Evolutionary conservation across 2,797 vertebrate species (phyloP).

Genomic region (Sandelia bainsii): DNA sequence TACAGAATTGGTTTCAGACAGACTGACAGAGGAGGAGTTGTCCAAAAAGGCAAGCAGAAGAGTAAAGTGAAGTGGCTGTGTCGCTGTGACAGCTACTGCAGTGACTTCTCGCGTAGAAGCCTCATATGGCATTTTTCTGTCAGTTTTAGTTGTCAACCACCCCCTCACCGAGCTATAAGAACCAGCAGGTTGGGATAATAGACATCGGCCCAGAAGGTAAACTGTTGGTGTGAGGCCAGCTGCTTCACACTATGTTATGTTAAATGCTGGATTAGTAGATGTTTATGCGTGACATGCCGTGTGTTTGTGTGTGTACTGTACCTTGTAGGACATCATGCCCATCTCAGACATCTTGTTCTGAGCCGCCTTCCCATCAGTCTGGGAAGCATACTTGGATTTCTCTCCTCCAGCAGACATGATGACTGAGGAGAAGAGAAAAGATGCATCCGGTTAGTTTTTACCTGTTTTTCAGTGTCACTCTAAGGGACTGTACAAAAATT

Average conservation of each 20-base stretch:
- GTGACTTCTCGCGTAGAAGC: slow-evolving; percentile 4
- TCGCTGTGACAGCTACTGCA: slow-evolving; percentile 13
- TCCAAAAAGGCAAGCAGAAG: background rate
- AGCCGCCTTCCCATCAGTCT: slow-evolving; percentile 81
- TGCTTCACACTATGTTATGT: slow-evolving; percentile 20
- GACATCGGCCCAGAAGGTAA: slow-evolving; percentile 30
- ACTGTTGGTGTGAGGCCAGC: slow-evolving; percentile 24
- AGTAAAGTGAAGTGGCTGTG: background rate
- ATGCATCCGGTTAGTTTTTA: background rate
- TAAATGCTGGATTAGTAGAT: slow-evolving; percentile 6
- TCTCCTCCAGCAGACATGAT: slow-evolving; percentile 84
- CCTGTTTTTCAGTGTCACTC: background rate
- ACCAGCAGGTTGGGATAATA: slow-evolving; percentile 36
- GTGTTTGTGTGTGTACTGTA: slow-evolving; percentile 43
- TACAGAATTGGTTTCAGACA: slow-evolving; percentile 2
- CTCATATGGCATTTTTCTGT: slow-evolving; percentile 8
- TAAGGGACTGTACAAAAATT: background rate
- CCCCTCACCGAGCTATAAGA: slow-evolving; percentile 56
- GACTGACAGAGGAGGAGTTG: background rate
- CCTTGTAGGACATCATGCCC: slow-evolving; percentile 79
- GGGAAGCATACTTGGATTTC: slow-evolving; percentile 80
- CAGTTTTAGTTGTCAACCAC: slow-evolving; percentile 26
- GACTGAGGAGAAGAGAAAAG: slow-evolving; percentile 53
- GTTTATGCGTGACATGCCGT: slow-evolving; percentile 10
- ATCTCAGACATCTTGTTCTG: slow-evolving; percentile 78